These are phyloP conservation scores for Neocrepidodera transversa DNA, from an alignment of 2,888 invertebrate species.

Conservation along the genomic window DNA sequence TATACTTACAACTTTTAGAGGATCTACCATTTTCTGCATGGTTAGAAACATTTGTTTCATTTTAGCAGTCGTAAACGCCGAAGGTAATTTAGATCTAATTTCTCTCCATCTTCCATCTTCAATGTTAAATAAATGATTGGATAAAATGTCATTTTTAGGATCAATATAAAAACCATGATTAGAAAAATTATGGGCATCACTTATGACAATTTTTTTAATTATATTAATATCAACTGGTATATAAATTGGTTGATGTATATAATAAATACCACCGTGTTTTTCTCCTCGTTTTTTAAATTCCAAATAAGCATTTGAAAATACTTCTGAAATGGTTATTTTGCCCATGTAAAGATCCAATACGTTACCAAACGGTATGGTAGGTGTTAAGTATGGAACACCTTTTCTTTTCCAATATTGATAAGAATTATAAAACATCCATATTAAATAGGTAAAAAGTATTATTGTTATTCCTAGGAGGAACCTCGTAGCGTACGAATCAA, in stretches of 20 bases:
- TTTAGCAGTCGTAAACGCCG: conserved; percentile 54
- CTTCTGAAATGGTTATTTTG: conserved; percentile 39
- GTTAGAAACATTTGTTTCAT: conserved; percentile 53
- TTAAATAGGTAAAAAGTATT: conserved; percentile 9
- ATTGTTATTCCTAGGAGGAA: conserved; percentile 5
- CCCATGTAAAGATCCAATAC: conserved; percentile 33
- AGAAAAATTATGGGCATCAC: conserved; percentile 62
- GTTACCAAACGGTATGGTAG: conserved; percentile 45
- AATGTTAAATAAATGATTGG: conserved; percentile 57
- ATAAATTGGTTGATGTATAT: conserved; percentile 57
- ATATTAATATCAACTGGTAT: conserved; percentile 49
- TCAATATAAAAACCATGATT: conserved; percentile 44
- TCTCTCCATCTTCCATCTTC: conserved; percentile 58
- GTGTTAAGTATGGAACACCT: conserved; percentile 40
- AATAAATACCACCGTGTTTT: conserved; percentile 49
- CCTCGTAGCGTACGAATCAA: neutral
- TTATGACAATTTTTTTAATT: conserved; percentile 62
- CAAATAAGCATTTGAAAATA: conserved; percentile 37
- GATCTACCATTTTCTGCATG: conserved; percentile 41
- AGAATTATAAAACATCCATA: conserved; percentile 69
- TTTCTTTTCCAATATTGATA: conserved; percentile 42
- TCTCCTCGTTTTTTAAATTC: conserved; percentile 41
- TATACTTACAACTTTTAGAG: conserved; percentile 18
- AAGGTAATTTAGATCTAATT: conserved; percentile 48
- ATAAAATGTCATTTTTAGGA: conserved; percentile 54